phyloP scores from a whole-genome alignment of 1,140 invertebrate genomes.

The Anagrus nilaparvatae region DNA sequence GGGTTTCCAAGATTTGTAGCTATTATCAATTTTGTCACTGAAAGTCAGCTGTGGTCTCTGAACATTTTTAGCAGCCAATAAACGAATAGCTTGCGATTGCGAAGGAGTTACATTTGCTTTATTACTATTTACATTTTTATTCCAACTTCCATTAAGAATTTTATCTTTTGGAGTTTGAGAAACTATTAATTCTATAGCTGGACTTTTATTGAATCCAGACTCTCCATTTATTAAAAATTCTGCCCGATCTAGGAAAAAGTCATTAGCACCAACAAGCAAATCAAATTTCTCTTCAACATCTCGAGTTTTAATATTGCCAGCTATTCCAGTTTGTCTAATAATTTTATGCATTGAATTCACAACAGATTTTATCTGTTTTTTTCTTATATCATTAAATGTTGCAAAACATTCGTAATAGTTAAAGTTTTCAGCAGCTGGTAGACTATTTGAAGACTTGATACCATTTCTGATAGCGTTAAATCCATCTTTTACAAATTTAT shows the following conservation, averaged over 20 bases:
- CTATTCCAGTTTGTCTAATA: conserved; percentile 48
- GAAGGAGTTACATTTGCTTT: neutral
- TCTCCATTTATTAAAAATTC: conserved; percentile 62
- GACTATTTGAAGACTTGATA: conserved; percentile 54
- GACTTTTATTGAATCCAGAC: conserved; percentile 51
- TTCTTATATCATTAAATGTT: conserved; percentile 53
- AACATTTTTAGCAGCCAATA: conserved; percentile 66
- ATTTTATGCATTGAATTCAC: conserved; percentile 45
- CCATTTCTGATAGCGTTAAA: conserved; percentile 49
- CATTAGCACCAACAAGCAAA: conserved; percentile 64
- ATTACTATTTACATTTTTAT: conserved; percentile 26
- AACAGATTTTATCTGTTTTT: conserved; percentile 46
- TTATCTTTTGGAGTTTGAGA: conserved; percentile 22
- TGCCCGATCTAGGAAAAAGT: conserved; percentile 69
- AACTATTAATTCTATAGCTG: conserved; percentile 35
- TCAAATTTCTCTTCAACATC: conserved; percentile 65
- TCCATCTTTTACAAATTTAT: too few species aligned
- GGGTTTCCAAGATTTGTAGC: conserved; percentile 63
- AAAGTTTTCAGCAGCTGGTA: conserved; percentile 58
- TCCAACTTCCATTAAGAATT: conserved; percentile 46
- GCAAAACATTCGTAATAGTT: conserved; percentile 60
- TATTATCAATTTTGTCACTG: conserved; percentile 79
- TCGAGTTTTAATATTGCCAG: conserved; percentile 46
- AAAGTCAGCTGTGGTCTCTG: conserved; percentile 76
- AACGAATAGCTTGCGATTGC: conserved; percentile 39